Evolutionary conservation across 2,888 invertebrate genomes (phyloP).

Genomic region (Prionchulus punctatus): DNA sequence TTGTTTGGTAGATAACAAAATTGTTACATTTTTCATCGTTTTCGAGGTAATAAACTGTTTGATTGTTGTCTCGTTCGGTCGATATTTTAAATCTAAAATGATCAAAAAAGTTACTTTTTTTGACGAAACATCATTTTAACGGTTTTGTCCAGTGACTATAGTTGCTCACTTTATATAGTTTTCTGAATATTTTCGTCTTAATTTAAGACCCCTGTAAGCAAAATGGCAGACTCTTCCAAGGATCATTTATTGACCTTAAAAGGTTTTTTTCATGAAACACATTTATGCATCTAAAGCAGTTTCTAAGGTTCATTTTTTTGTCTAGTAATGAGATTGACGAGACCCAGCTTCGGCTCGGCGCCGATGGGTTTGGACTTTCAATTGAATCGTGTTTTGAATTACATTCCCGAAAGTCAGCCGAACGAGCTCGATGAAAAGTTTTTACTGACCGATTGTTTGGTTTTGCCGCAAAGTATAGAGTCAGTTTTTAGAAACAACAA

Average conservation of each 20-base stretch:
- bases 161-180: no score
- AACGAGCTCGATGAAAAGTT: conserved; percentile 11
- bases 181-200: no score
- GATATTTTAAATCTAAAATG: no score
- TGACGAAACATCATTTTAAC: no score
- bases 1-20: no score
- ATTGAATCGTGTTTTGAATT: conserved; percentile 6
- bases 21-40: no score
- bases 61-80: no score
- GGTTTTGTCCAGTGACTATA: no score
- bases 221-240: background rate
- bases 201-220: no score
- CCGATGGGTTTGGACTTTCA: conserved; percentile 46
- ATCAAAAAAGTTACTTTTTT: no score
- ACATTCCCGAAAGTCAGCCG: no score
- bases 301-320: conserved; percentile 13
- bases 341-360: conserved; percentile 68
- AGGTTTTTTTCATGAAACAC: conserved; percentile 11
- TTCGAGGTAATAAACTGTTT: no score
- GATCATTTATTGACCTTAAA: conserved; percentile 13
- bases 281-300: conserved; percentile 16
- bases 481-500: conserved; percentile 26
- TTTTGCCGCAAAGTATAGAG: conserved; percentile 91
- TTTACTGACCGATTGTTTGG: conserved; percentile 40
- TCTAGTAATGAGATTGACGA: conserved; percentile 77